These are phyloP conservation scores for Parascotia fuliginaria DNA, from an alignment of 2,888 invertebrate species.

Conservation along the genomic window DNA sequence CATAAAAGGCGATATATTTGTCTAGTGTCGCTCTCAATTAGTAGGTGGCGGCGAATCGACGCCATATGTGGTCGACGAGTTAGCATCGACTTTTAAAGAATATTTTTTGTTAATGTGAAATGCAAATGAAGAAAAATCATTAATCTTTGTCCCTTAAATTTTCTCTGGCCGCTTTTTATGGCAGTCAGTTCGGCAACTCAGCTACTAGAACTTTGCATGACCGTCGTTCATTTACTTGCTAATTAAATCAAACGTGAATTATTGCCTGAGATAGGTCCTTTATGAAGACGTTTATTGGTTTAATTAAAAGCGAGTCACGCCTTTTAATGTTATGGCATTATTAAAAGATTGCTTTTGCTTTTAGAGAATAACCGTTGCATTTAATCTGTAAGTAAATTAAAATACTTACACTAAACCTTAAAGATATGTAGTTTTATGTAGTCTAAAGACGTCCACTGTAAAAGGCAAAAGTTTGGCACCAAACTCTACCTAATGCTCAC, in stretches of 20 bases:
- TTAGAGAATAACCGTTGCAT: not conserved
- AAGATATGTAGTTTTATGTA: no score
- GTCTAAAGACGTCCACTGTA: no score
- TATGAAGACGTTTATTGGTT: constrained; percentile 1
- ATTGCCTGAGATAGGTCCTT: constrained; percentile 7
- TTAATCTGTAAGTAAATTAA: no score
- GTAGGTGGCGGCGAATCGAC: constrained; percentile 77
- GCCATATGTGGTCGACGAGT: constrained; percentile 77
- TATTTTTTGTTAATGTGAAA: constrained; percentile 75
- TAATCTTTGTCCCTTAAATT: constrained; percentile 76
- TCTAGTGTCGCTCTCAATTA: constrained; percentile 81
- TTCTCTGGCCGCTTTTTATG: constrained; percentile 63
- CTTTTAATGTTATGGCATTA: not conserved
- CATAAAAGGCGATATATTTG: constrained; percentile 84
- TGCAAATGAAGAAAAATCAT: constrained; percentile 79
- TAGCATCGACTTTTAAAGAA: constrained; percentile 72
- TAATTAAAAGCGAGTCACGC: not conserved
- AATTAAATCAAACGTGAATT: constrained; percentile 16
- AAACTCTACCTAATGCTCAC: no score
- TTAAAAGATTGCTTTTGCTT: not conserved
- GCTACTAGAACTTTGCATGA: constrained; percentile 6
- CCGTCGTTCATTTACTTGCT: constrained; percentile 6
- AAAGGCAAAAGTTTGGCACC: no score
- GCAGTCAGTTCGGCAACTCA: constrained; percentile 38
- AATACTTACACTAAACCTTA: no score